Percentiles rank a stretch among this genome's conserved stretches.
phyloP scores from a whole-genome alignment of 2,888 invertebrate species.

The Sarcophaga caerulescens region DNA sequence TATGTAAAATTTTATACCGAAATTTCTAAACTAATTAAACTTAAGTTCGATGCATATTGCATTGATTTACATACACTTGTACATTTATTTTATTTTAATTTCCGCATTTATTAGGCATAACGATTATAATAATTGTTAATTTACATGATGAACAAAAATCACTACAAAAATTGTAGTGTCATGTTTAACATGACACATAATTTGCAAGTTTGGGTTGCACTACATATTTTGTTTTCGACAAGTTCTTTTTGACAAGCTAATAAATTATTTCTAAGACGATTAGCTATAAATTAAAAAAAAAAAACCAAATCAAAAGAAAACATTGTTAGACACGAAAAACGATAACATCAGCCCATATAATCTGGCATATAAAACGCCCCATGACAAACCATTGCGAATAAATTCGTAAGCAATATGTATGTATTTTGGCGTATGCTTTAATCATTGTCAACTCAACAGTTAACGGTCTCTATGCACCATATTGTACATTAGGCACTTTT shows the following conservation, averaged over 20 bases:
- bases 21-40: too few species aligned
- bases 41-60: too few species aligned
- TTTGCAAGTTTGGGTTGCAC: background rate
- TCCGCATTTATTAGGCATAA: too few species aligned
- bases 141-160: background rate
- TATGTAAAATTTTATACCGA: too few species aligned
- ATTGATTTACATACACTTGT: too few species aligned
- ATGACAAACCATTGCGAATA: too few species aligned
- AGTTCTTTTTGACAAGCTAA: constrained; percentile 1
- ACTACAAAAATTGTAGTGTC: constrained; percentile 5
- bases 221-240: background rate
- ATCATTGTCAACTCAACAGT: constrained; percentile 9
- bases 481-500: background rate
- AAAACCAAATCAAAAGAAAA: too few species aligned
- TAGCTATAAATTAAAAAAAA: too few species aligned
- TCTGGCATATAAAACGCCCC: background rate
- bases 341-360: too few species aligned
- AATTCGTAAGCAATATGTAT: background rate
- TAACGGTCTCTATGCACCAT: background rate
- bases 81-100: too few species aligned
- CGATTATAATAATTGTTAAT: background rate
- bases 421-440: constrained; percentile 4
- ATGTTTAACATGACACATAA: constrained; percentile 35
- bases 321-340: too few species aligned
- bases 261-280: background rate